These are phyloP conservation scores for Margaritifera margaritifera DNA, from an alignment of 2,888 invertebrate species.

Conservation along the genomic window DNA sequence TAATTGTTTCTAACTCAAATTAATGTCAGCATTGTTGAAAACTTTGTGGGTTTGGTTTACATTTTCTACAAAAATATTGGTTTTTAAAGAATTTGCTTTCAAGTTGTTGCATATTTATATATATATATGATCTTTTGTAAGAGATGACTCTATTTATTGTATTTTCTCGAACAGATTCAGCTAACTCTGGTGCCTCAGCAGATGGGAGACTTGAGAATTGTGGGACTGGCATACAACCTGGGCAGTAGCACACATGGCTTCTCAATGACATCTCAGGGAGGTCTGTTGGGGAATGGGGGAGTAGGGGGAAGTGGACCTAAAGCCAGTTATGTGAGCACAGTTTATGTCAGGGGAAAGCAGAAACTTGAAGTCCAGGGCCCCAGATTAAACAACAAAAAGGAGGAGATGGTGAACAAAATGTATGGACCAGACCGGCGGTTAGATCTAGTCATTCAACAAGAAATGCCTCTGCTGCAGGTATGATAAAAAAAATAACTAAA, in stretches of 20 bases:
- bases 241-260: conserved; percentile 49
- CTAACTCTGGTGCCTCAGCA: conserved; percentile 83
- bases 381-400: conserved; percentile 76
- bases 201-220: conserved; percentile 83
- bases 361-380: conserved; percentile 76
- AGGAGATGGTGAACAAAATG: conserved; percentile 74
- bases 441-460: conserved; percentile 83
- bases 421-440: conserved; percentile 81
- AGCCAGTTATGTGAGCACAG: conserved; percentile 58
- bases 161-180: conserved; percentile 74
- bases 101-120: not conserved
- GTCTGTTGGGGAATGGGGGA: conserved; percentile 17
- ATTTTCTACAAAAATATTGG: too few species aligned
- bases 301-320: conserved; percentile 39
- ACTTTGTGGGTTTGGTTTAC: too few species aligned
- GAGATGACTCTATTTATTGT: not conserved
- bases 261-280: conserved; percentile 44
- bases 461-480: conserved; percentile 88
- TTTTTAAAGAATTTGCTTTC: not conserved
- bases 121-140: not conserved
- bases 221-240: conserved; percentile 82
- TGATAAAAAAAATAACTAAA: not conserved
- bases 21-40: too few species aligned
- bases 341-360: conserved; percentile 72
- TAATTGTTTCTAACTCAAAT: too few species aligned